These are phyloP conservation scores for Campaea margaritaria DNA, from an alignment of 2,888 invertebrate species.

Conservation along the genomic window DNA sequence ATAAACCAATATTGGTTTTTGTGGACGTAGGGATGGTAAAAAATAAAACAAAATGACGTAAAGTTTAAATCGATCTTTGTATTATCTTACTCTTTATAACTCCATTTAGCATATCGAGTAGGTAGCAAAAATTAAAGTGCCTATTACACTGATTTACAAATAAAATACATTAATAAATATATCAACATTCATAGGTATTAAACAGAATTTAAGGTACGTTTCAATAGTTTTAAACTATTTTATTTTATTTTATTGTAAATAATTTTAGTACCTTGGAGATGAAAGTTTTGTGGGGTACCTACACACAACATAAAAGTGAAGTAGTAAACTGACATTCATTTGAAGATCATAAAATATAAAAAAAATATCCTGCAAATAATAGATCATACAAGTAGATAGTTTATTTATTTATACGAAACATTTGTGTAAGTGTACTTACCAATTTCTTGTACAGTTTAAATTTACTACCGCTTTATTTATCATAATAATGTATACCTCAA, in stretches of 20 bases:
- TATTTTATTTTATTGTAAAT: background rate
- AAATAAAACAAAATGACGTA: constrained; percentile 31
- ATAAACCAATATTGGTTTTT: too few relatives aligned
- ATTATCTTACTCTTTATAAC: constrained; percentile 56
- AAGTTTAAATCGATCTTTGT: constrained; percentile 54
- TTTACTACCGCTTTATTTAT: background rate
- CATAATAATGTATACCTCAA: constrained; percentile 16
- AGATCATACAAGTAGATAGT: too few relatives aligned
- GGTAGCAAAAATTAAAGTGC: constrained; percentile 45
- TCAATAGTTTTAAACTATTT: constrained; percentile 7
- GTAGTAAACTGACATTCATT: too few relatives aligned
- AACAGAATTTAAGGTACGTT: background rate
- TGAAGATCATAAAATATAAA: too few relatives aligned
- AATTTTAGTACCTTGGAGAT: background rate
- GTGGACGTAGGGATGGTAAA: constrained; percentile 6
- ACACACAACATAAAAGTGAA: too few relatives aligned
- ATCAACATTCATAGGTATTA: constrained; percentile 20
- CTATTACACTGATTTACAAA: constrained; percentile 44
- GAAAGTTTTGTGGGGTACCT: too few relatives aligned
- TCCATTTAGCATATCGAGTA: constrained; percentile 50
- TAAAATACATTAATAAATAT: constrained; percentile 29
- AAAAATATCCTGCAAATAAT: too few relatives aligned
- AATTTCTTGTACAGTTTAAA: constrained; percentile 3
- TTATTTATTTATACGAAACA: background rate
- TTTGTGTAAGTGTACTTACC: constrained; percentile 22